Conservation (phyloP, 2,888 invertebrate species). For the Drosophila suboccidentalis region DNA sequence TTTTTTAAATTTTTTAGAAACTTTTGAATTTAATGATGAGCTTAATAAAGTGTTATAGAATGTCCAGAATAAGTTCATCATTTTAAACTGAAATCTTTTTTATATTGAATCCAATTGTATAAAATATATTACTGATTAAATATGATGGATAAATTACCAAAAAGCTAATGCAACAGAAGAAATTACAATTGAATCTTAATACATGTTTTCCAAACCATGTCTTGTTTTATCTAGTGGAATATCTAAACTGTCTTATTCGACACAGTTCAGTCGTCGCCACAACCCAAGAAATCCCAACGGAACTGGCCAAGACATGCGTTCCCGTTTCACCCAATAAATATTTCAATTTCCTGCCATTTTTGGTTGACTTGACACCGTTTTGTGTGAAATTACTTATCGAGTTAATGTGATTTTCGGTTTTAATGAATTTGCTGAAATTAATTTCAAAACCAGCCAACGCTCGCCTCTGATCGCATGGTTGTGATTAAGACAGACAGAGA, state of each 20-base stretch:
- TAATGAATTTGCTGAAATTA: constrained; percentile 78
- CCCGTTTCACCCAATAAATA: constrained; percentile 46
- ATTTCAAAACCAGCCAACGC: constrained; percentile 48
- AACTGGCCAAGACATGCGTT: constrained; percentile 17
- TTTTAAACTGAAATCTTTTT: too few relatives aligned
- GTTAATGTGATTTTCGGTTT: constrained; percentile 68
- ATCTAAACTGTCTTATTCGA: constrained; percentile 2
- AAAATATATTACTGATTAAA: too few relatives aligned
- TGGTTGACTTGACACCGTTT: constrained; percentile 69
- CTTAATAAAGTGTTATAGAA: too few relatives aligned
- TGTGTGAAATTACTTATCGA: constrained; percentile 70
- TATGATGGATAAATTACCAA: too few relatives aligned
- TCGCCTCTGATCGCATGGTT: constrained; percentile 44
- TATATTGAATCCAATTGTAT: too few relatives aligned
- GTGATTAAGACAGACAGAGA: constrained; percentile 39
- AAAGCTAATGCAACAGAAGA: too few relatives aligned
- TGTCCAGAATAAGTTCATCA: too few relatives aligned
- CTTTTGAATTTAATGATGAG: too few relatives aligned
- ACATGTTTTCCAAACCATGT: neutral
- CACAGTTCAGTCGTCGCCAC: neutral
- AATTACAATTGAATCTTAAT: too few relatives aligned
- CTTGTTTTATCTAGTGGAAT: neutral
- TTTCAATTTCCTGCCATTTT: constrained; percentile 72
- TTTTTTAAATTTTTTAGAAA: too few relatives aligned
- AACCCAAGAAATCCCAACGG: constrained; percentile 20